Evolutionary conservation across 2,797 vertebrate genomes (phyloP), one percentile per base, ranked within the genome.

Genomic region (Erethizon dorsatum): DNA sequence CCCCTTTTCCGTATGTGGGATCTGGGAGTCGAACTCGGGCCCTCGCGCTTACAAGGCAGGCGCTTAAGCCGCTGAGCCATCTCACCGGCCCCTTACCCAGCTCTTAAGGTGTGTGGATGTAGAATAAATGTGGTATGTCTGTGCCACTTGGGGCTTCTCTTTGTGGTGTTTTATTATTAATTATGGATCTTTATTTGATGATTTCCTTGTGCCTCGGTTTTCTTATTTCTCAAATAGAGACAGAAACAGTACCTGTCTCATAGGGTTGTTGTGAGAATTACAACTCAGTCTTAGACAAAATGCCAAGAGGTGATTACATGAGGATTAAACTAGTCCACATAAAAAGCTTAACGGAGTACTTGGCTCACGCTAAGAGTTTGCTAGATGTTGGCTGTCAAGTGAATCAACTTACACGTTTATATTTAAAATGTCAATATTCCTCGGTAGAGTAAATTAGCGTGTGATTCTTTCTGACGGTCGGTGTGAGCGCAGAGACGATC

Each of bases 21-120:
- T n/a, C n/a, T n/a, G n/a, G n/a, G n/a, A n/a, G n/a, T n/a, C n/a
- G n/a, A n/a, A n/a, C n/a, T n/a, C n/a, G n/a, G n/a, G n/a, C n/a
- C n/a, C n/a, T n/a, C n/a, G n/a, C n/a, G n/a, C n/a, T n/a, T n/a
- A n/a, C n/a, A n/a, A n/a, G n/a, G n/a, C n/a, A n/a, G n/a, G n/a
- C n/a, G n/a, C n/a, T n/a, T n/a, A n/a, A n/a, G n/a, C n/a, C n/a
- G n/a, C n/a, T n/a, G n/a, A n/a, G n/a, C n/a, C n/a, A n/a, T n/a
- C n/a, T n/a, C n/a, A n/a, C n/a, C n/a, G n/a, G n/a, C 37, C 91
- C 77, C 56, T 95, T 80, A 91, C 37, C 91, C 77, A 71, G 28
- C 61, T 97, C 20, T 95, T 88, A 86, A 78, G 83, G 73, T 80
- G 15, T 50, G 0, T 61, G 12, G 24, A 13, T 82, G 75, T 94